Evolutionary conservation across 2,888 invertebrate genomes (phyloP), one percentile per base, ranked within the genome.

Genomic region (Ametastegia equiseti): DNA sequence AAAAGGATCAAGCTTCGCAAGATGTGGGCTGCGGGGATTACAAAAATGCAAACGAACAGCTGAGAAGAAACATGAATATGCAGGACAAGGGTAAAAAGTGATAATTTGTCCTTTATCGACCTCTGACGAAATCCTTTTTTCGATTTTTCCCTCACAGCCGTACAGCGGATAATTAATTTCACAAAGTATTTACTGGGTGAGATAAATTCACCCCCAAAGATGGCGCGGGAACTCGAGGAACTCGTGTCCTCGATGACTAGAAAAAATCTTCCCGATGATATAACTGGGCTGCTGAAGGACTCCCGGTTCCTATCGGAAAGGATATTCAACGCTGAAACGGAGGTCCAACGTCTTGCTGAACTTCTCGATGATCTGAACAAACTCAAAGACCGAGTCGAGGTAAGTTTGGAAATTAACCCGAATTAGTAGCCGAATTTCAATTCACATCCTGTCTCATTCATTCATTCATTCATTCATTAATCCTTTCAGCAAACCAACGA

Each of bases 51-150:
- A 88, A 86, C 81, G 85, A 89, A 82, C 83, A 87, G 60, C 80
- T 90, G 63, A 85, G 39, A 19, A 75, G 77, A 63, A 86, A 85
- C 78, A 85, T 90, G 71, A 82, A 84, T 67, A 83, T 82, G 67
- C 89, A 88, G 73, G 86, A 85, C 42, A 81, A 88, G 83, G 89
- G 89, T 89, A n/a, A n/a, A n/a, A n/a, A n/a, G n/a, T n/a, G n/a
- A n/a, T n/a, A n/a, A n/a, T n/a, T n/a, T n/a, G n/a, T n/a, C n/a
- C n/a, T n/a, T n/a, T n/a, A n/a, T n/a, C n/a, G n/a, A n/a, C n/a
- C n/a, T n/a, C n/a, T n/a, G n/a, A n/a, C n/a, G n/a, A n/a, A n/a
- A n/a, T n/a, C n/a, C n/a, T n/a, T n/a, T n/a, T n/a, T n/a, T n/a
- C n/a, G n/a, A n/a, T n/a, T n/a, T n/a, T n/a, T n/a, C n/a, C n/a